Evolutionary conservation across 1,140 invertebrate species (phyloP).

Genomic region (Caenorhabditis tropicalis): DNA sequence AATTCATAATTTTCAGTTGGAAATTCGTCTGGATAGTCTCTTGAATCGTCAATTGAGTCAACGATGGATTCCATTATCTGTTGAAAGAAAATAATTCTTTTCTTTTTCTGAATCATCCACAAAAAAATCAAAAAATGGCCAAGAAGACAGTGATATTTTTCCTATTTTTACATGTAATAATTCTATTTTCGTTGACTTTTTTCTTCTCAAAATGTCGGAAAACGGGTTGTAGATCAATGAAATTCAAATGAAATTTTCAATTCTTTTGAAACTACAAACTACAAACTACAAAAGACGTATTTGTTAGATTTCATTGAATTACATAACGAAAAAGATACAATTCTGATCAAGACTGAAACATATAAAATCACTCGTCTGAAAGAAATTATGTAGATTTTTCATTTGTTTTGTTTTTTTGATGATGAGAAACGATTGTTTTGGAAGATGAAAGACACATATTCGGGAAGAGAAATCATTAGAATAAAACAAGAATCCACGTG

Average conservation of each 20-base stretch:
- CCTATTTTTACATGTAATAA: background rate
- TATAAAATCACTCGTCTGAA: too few relatives aligned
- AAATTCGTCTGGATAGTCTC: conserved; percentile 45
- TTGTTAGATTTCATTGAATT: too few relatives aligned
- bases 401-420: background rate
- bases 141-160: background rate
- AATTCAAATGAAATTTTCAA: too few relatives aligned
- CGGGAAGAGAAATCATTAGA: background rate
- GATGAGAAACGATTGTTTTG: background rate
- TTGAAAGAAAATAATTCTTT: conserved; percentile 16
- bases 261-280: too few relatives aligned
- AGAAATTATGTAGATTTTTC: background rate
- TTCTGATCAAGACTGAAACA: background rate
- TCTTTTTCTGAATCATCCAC: background rate
- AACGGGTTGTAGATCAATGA: too few relatives aligned
- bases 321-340: too few relatives aligned
- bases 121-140: background rate
- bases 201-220: too few relatives aligned
- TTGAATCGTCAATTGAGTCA: conserved; percentile 40
- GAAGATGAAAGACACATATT: background rate
- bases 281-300: too few relatives aligned
- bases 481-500: background rate
- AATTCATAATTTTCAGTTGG: conserved; percentile 33
- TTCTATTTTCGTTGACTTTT: too few relatives aligned
- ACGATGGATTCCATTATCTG: conserved; percentile 47